Evolutionary conservation across 2,797 vertebrate species (phyloP), one percentile per base, ranked within the genome.

Genomic region (Myotis daubentonii): DNA sequence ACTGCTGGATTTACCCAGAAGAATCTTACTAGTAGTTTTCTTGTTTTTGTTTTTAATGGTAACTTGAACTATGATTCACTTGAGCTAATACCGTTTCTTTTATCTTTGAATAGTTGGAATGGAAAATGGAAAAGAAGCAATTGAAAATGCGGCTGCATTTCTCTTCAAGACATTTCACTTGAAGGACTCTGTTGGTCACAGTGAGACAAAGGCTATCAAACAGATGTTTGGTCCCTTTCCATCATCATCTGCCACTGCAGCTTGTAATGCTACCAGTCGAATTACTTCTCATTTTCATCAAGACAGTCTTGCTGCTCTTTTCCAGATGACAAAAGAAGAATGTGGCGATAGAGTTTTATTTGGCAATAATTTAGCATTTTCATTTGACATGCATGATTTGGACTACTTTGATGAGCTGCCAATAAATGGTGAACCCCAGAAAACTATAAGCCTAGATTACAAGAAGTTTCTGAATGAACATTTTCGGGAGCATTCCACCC

Each of bases 161-260:
- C 98, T 99, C 57, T 99, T 99, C 92, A 99, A 99, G 98, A 99
- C 98, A 15, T 99, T 99, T 98, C 98, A 99, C 81, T 98, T 98
- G 95, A 99, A 99, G 96, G 98, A 99, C 82, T 98, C 97, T 87
- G 99, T 99, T 94, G 99, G 99, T 94, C 98, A 98, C 7, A 98
- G 99, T 96, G 99, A 99, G 97, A 99, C 99, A 60, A 98, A 99
- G 81, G 98, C 99, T 95, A 99, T 99, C 92, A 99, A 99, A 94
- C 99, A 99, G 96, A 99, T 99, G 99, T 99, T 99, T 93, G 99
- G 99, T 20, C 99, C 99, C 0, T 99, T 99, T 96, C 99, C 99
- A 0, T 98, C 99, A 0, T 99, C 99, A 10, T 99, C 98, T 94
- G 99, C 99, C 4, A 99, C 99, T 49, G 96, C 98, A 87, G 99